Evolutionary conservation across 2,797 vertebrate species (phyloP).

Genomic region (Poeciliopsis paucimaculata): DNA sequence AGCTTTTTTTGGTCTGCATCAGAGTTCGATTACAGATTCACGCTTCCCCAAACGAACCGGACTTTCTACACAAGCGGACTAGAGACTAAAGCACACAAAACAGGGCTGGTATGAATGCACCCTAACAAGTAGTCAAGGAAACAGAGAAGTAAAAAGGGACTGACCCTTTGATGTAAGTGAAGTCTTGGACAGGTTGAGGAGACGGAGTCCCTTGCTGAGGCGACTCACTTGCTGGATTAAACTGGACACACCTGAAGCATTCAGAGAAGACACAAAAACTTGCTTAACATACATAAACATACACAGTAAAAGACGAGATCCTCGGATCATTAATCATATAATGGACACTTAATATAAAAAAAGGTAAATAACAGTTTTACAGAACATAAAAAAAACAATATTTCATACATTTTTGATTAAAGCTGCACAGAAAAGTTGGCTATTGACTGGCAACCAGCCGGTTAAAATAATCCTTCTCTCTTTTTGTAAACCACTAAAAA

Average conservation of each 20-base stretch:
- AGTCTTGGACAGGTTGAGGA: constrained; percentile 92
- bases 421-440: background rate
- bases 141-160: background rate
- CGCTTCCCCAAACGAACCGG: no score
- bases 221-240: constrained; percentile 91
- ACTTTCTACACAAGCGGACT: no score
- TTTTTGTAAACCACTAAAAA: background rate
- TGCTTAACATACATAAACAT: background rate
- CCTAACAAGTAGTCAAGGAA: background rate
- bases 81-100: no score
- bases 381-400: background rate
- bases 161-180: constrained; percentile 90
- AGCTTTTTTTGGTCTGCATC: no score
- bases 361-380: background rate
- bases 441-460: background rate
- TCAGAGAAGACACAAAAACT: constrained; percentile 3
- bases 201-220: constrained; percentile 89
- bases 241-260: constrained; percentile 82
- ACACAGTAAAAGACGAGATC: background rate
- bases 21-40: no score
- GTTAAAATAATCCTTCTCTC: background rate
- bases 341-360: background rate
- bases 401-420: background rate
- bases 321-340: background rate
- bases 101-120: no score